Conservation (phyloP, 2,797 vertebrate species). For the Heliangelus exortis region DNA sequence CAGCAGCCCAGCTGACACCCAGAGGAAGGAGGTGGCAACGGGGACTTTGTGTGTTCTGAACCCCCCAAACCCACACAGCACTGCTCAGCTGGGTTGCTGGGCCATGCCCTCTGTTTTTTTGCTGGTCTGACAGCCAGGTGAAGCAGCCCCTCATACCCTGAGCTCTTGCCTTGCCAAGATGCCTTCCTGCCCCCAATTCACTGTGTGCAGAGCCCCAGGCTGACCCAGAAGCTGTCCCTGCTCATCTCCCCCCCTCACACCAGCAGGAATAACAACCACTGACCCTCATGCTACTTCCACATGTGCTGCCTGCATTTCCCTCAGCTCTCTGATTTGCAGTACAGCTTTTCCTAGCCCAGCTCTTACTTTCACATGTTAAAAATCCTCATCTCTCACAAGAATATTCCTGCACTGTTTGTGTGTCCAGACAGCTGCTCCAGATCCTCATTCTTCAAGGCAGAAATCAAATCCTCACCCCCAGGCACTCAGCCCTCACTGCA, state of each 20-base stretch:
- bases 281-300: neutral
- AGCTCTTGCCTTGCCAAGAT: neutral
- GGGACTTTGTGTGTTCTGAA: neutral
- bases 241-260: neutral
- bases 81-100: neutral
- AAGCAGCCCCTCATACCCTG: neutral
- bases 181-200: neutral
- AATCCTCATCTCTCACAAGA: neutral
- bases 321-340: neutral
- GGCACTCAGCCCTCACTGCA: fast-evolving
- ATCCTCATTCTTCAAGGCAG: neutral
- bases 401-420: neutral
- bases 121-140: neutral
- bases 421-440: neutral
- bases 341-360: neutral
- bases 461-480: fast-evolving
- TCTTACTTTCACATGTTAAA: neutral
- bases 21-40: neutral
- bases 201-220: neutral
- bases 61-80: neutral
- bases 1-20: neutral
- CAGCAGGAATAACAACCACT: neutral
- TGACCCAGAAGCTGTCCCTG: neutral
- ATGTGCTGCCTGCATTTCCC: neutral
- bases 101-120: neutral